These are phyloP conservation scores for Mechanitis messenoides DNA, from an alignment of 2,888 invertebrate species.

Conservation along the genomic window DNA sequence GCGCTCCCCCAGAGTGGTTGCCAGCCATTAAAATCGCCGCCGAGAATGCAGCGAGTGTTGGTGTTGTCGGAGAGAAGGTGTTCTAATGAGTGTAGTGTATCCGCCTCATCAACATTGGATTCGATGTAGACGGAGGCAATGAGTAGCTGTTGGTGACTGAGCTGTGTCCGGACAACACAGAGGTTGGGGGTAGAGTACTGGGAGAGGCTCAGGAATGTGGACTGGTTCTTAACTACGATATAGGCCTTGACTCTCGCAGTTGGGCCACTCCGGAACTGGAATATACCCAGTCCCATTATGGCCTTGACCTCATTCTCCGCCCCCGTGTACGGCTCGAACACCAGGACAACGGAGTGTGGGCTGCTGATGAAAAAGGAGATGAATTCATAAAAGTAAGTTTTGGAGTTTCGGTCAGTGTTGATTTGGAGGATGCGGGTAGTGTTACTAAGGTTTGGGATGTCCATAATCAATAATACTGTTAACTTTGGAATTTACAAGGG, in stretches of 20 bases:
- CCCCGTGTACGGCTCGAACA: constrained; percentile 22
- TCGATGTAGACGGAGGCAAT: no score
- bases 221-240: constrained; percentile 4
- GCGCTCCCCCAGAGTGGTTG: no score
- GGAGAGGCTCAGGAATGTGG: no score
- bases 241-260: constrained; percentile 10
- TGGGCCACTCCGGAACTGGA: constrained; percentile 12
- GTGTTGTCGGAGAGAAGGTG: no score
- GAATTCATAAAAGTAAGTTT: constrained; percentile 5
- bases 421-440: no score
- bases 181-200: no score
- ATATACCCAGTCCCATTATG: constrained; percentile 12
- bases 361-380: not conserved
- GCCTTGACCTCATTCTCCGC: constrained; percentile 9
- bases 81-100: no score
- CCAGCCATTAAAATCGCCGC: no score
- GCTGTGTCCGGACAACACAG: no score
- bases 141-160: no score
- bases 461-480: constrained; percentile 6
- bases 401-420: not conserved
- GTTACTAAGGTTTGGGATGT: not conserved
- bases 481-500: not conserved
- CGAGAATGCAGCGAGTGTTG: no score
- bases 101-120: no score
- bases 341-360: constrained; percentile 9